Evolutionary conservation across 2,113 vertebrate genomes (phyloP).

Genomic region (Archilochus colubris): DNA sequence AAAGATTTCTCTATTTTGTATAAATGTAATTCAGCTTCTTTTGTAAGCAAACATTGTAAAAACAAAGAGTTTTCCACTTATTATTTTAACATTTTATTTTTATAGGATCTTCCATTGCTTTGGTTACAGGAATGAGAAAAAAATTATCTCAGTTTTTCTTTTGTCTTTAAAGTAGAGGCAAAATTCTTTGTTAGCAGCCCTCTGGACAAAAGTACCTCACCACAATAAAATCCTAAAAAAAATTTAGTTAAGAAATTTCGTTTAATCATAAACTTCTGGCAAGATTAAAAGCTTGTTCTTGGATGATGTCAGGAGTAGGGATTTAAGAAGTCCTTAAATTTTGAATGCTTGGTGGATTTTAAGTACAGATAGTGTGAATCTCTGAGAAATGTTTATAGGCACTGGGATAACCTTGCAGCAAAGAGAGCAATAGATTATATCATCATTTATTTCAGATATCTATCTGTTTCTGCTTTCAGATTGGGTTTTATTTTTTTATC

Average conservation of each 20-base stretch:
- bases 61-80: neutral
- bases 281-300: slow-evolving; percentile 20
- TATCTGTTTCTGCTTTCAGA: slow-evolving; percentile 18
- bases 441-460: slow-evolving; percentile 49
- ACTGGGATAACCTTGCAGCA: slow-evolving; percentile 39
- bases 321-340: slow-evolving; percentile 29
- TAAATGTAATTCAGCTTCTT: neutral
- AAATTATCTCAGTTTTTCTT: neutral
- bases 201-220: neutral
- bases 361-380: neutral
- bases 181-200: neutral
- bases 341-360: slow-evolving; percentile 14
- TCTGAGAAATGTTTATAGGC: slow-evolving; percentile 23
- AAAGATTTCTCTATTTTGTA: neutral
- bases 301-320: neutral
- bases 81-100: slow-evolving; percentile 7
- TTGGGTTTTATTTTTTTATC: slow-evolving; percentile 25
- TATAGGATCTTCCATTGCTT: neutral
- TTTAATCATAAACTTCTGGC: slow-evolving; percentile 9
- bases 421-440: slow-evolving; percentile 21
- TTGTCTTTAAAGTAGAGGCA: neutral
- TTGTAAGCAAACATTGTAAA: neutral
- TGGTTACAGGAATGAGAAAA: neutral
- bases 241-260: neutral
- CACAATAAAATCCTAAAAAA: neutral